These are phyloP conservation scores for Venturia canescens DNA, from an alignment of 1,140 invertebrate species.

Conservation along the genomic window DNA sequence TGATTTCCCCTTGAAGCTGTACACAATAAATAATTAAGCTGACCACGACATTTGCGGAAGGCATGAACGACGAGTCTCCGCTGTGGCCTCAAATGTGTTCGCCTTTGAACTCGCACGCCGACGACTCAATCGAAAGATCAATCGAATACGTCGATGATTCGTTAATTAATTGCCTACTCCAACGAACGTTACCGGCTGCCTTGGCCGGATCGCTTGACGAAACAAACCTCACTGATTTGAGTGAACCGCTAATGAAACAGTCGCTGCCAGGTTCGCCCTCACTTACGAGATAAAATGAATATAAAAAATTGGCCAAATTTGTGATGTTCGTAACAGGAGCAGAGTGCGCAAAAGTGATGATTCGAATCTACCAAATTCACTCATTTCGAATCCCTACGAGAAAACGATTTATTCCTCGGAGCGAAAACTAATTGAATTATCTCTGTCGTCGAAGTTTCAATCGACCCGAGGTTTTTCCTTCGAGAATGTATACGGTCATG, in stretches of 20 bases:
- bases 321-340: too few relatives aligned
- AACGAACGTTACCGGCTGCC: not conserved
- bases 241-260: not conserved
- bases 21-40: slow-evolving; percentile 26
- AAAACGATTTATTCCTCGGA: too few relatives aligned
- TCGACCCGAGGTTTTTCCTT: too few relatives aligned
- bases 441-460: too few relatives aligned
- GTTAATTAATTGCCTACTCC: not conserved
- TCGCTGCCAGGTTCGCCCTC: too few relatives aligned
- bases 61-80: not conserved
- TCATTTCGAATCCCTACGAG: too few relatives aligned
- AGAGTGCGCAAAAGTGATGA: too few relatives aligned
- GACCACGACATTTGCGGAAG: not conserved
- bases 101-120: not conserved
- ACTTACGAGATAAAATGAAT: too few relatives aligned
- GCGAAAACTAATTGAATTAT: too few relatives aligned
- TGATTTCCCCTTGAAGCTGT: slow-evolving; percentile 34
- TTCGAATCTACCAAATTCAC: too few relatives aligned
- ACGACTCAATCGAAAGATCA: not conserved
- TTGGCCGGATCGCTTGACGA: not conserved
- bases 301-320: too few relatives aligned
- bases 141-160: slow-evolving; percentile 1
- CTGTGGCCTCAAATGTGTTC: slow-evolving; percentile 15
- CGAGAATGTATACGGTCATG: not conserved
- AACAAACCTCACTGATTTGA: not conserved